Evolutionary conservation across 2,888 invertebrate genomes (phyloP).

Genomic region (Caenorhabditis sp.): DNA sequence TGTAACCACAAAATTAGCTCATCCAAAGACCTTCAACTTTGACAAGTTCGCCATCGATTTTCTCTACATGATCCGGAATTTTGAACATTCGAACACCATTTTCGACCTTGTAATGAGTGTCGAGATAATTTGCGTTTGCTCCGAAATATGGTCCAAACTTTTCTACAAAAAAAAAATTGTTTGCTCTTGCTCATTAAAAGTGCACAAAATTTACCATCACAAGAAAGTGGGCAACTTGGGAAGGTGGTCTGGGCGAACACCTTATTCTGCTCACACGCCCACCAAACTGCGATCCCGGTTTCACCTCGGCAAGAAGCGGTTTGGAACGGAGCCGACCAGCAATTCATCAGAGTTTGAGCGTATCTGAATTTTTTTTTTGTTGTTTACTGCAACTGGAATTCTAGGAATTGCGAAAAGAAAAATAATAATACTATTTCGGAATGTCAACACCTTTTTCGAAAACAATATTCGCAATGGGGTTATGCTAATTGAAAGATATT

Average conservation of each 20-base stretch:
- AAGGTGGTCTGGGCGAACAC: slow-evolving; percentile 43
- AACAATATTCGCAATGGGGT: too few relatives aligned
- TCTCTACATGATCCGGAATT: slow-evolving; percentile 38
- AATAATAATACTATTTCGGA: neutral
- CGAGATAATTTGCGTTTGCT: slow-evolving; percentile 18
- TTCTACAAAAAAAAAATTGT: too few relatives aligned
- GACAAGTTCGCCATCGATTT: slow-evolving; percentile 16
- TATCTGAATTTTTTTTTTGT: slow-evolving; percentile 20
- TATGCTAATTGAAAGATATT: too few relatives aligned
- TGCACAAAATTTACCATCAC: slow-evolving; percentile 42
- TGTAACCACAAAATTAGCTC: slow-evolving; percentile 8
- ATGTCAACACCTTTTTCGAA: too few relatives aligned
- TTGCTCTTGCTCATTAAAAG: too few relatives aligned
- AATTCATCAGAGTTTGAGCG: slow-evolving; percentile 46
- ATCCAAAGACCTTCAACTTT: slow-evolving; percentile 36
- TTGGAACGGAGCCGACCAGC: slow-evolving; percentile 53
- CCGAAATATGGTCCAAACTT: slow-evolving; percentile 2
- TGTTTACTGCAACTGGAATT: neutral
- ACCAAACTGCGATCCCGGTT: slow-evolving; percentile 44
- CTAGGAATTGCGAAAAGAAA: neutral
- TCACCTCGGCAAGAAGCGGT: slow-evolving; percentile 41
- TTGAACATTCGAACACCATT: slow-evolving; percentile 49
- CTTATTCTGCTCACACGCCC: slow-evolving; percentile 50
- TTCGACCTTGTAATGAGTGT: slow-evolving; percentile 43
- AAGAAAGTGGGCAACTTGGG: slow-evolving; percentile 46